Evolutionary conservation across 1,140 invertebrate species (phyloP), one percentile per base, ranked within the genome.

Genomic region (Aphaenogaster rudis): DNA sequence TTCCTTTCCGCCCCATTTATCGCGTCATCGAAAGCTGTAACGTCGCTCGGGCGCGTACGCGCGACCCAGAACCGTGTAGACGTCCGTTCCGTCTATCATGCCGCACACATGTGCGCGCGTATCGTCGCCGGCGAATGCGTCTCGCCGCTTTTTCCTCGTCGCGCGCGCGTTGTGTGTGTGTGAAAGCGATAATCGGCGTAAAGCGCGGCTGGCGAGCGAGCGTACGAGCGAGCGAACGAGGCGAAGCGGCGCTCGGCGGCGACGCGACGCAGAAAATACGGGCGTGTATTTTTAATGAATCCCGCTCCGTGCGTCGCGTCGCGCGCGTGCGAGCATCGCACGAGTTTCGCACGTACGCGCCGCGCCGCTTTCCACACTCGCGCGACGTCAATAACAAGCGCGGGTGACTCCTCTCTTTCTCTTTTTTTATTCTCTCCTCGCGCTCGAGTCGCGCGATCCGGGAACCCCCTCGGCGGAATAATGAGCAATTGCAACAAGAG

Each of bases 131-230:
- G n/a, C 81, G 59, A 78, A 45, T 5, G 36, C 48, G 59, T 21
- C 80, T 48, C 64, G 57, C 39, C n/a, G 74, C 72, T 82, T 82
- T 82, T 82, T 86, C 57, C 71, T 52, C 72, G 72, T 81, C 67
- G 69, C 61, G 61, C 21, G 80, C 21, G 80, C 36, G 54, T 71
- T 21, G 67, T 54, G 66, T 87, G 66, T 87, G 64, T 88, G 64
- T 67, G 87, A 45, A 45, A 82, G 39, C 86, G 92, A 89, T 93
- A 93, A 93, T 92, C 92, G 92, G 71, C 86, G 86, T 28, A 88
- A 86, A 79, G 66, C 81, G 52, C 86, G 86, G 88, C 81, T 39
- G 33, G 33, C 63, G 6, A 54, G 5, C 78, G 86, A 88, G 88
- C 82, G 81, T 77, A 52, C 57, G 57, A n/a, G 88, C 82, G 81